A percentile compares a stretch with the other conserved stretches of the same genome.
phyloP scores from a whole-genome alignment of 2,113 vertebrate genomes.

The Bothrops jararaca region DNA sequence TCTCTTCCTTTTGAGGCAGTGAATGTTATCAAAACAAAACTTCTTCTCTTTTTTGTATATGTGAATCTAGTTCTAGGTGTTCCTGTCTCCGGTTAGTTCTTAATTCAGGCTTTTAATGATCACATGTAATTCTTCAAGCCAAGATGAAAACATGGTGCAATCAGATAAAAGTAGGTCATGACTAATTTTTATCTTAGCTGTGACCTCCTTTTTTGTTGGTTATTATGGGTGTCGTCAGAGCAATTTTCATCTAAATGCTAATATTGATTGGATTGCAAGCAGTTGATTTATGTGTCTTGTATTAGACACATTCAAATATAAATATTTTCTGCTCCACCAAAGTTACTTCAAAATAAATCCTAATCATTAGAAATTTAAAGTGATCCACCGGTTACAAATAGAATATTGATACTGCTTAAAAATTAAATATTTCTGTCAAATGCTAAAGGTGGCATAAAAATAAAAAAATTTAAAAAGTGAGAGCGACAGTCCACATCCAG shows the following conservation, averaged over 20 bases:
- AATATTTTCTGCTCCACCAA: neutral
- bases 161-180: conserved; percentile 7
- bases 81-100: neutral
- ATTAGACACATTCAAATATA: neutral
- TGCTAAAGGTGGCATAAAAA: neutral
- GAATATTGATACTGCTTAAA: neutral
- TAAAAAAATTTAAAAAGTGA: neutral
- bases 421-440: neutral
- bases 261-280: neutral
- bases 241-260: neutral
- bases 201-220: neutral
- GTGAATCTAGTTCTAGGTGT: neutral
- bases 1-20: neutral
- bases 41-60: neutral
- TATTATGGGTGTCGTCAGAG: neutral
- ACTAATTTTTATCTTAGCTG: neutral
- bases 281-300: neutral
- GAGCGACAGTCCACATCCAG: neutral
- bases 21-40: neutral
- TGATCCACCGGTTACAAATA: neutral
- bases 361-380: neutral
- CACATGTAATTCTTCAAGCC: neutral
- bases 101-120: neutral
- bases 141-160: neutral
- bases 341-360: neutral